phyloP scores from a whole-genome alignment of 2,888 invertebrate species.

The Penaeus monodon region DNA sequence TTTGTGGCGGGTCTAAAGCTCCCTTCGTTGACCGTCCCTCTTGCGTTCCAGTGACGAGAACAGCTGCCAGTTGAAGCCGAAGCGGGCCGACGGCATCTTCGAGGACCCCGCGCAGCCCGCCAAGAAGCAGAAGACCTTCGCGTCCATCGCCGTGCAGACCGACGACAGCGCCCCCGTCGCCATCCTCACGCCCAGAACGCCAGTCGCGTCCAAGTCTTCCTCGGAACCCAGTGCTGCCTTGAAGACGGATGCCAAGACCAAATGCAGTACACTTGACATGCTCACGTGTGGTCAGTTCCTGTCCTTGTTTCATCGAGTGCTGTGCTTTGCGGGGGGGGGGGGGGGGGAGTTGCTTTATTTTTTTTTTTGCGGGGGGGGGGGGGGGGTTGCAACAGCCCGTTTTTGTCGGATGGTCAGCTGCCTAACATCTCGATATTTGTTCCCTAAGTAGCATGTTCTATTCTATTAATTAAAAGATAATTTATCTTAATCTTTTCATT shows the following conservation, averaged over 20 bases:
- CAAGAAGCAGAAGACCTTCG: conserved; percentile 28
- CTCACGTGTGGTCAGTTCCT: conserved; percentile 32
- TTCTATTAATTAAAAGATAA: no score
- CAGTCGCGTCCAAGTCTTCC: neutral
- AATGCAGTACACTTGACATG: conserved; percentile 24
- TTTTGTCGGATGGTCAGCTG: no score
- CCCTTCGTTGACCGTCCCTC: neutral
- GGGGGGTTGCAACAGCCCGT: no score
- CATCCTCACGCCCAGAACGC: neutral
- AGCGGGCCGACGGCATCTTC: conserved; percentile 38
- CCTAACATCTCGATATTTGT: no score
- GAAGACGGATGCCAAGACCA: no score
- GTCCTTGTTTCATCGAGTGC: no score
- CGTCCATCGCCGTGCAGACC: conserved; percentile 36
- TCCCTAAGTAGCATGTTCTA: no score
- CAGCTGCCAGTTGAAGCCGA: conserved; percentile 1
- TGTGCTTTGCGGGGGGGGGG: no score
- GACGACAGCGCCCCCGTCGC: neutral
- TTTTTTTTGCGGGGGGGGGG: no score
- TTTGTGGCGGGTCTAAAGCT: neutral
- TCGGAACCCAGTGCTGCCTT: neutral
- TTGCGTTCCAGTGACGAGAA: conserved; percentile 28
- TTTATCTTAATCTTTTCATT: no score
- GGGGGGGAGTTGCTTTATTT: no score
- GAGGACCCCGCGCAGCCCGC: conserved; percentile 20